These are phyloP conservation scores for Brachypalpus laphriformis DNA, from an alignment of 2,888 invertebrate genomes.

Conservation along the genomic window DNA sequence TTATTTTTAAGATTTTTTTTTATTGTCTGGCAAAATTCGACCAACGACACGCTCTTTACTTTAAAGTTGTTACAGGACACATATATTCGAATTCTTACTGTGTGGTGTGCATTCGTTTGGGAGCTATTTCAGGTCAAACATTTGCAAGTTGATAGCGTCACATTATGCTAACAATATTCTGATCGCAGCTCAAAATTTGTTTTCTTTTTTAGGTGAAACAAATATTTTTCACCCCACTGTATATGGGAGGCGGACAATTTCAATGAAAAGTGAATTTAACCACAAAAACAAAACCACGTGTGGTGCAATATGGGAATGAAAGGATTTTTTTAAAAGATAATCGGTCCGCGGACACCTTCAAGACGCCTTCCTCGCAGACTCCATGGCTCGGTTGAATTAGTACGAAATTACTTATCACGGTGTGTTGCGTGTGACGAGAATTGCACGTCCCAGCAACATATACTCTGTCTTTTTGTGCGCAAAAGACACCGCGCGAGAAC, in stretches of 20 bases:
- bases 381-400: constrained; percentile 34
- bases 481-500: constrained; percentile 37
- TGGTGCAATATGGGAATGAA: constrained; percentile 44
- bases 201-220: neutral
- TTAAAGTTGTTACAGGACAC: too few species aligned
- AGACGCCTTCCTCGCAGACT: constrained; percentile 34
- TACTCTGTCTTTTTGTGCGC: neutral
- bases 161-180: too few species aligned
- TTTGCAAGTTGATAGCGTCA: too few species aligned
- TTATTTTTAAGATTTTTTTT: too few species aligned
- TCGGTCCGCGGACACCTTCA: constrained; percentile 24
- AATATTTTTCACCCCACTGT: constrained; percentile 25
- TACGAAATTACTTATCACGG: constrained; percentile 41
- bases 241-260: neutral
- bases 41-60: too few species aligned
- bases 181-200: too few species aligned
- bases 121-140: too few species aligned
- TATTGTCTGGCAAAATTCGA: too few species aligned
- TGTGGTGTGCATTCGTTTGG: too few species aligned
- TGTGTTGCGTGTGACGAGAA: constrained; percentile 54
- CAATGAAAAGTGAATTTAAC: constrained; percentile 10
- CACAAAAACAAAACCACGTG: neutral
- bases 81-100: too few species aligned
- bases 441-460: constrained; percentile 19
- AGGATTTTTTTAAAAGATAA: constrained; percentile 29